phyloP scores from a whole-genome alignment of 2,888 invertebrate species.

The Blera fallax region DNA sequence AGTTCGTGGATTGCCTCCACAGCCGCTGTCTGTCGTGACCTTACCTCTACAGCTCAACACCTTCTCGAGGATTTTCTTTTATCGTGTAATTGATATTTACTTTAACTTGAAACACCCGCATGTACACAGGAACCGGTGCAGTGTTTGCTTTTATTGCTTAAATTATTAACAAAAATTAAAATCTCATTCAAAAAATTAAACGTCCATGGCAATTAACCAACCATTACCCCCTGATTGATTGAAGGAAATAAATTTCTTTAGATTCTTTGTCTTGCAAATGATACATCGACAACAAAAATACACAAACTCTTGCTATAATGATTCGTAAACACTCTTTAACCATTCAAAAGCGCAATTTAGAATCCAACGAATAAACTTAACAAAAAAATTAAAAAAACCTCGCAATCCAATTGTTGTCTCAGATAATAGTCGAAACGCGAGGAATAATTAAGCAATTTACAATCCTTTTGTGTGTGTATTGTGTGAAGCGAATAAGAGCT shows the following conservation, averaged over 20 bases:
- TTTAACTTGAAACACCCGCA: background rate
- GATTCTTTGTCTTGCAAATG: constrained; percentile 14
- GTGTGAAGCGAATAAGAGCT: background rate
- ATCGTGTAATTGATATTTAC: background rate
- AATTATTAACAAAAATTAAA: background rate
- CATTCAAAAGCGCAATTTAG: constrained; percentile 13
- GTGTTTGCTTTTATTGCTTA: background rate
- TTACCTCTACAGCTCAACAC: too few relatives aligned
- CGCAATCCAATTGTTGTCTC: background rate
- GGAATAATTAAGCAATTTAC: constrained; percentile 5
- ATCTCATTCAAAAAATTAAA: background rate
- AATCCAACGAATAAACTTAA: background rate
- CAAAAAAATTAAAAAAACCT: background rate
- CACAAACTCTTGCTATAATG: background rate
- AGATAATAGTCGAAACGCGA: background rate
- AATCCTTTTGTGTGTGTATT: background rate
- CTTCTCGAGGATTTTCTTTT: too few relatives aligned
- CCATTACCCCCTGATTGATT: constrained; percentile 7
- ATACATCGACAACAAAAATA: background rate
- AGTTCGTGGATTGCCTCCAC: too few relatives aligned
- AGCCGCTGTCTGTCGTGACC: too few relatives aligned
- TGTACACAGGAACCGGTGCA: background rate
- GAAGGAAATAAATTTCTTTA: constrained; percentile 1
- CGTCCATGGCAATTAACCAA: background rate
- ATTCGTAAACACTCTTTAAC: background rate